Evolutionary conservation across 2,888 invertebrate species (phyloP).

Genomic region (Notocelia uddmanniana): DNA sequence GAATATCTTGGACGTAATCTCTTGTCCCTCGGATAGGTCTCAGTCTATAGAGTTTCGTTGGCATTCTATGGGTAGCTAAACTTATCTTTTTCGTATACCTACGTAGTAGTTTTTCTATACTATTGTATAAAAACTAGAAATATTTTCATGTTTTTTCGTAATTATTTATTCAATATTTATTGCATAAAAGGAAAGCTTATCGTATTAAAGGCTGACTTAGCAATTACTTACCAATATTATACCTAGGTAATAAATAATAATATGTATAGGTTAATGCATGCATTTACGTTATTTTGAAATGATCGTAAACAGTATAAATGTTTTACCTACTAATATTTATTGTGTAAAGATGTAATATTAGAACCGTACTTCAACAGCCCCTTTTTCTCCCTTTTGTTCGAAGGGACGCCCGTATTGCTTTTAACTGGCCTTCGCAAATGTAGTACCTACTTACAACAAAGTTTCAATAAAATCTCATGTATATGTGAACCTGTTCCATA

Average conservation of each 20-base stretch:
- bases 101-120: too few relatives aligned
- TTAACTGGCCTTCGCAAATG: background rate
- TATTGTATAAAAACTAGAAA: too few relatives aligned
- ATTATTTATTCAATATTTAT: too few relatives aligned
- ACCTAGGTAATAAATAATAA: background rate
- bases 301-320: background rate
- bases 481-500: too few relatives aligned
- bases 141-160: too few relatives aligned
- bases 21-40: background rate
- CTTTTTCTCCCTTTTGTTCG: background rate
- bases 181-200: too few relatives aligned
- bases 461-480: background rate
- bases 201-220: too few relatives aligned
- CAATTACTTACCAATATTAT: too few relatives aligned
- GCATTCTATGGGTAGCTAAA: too few relatives aligned
- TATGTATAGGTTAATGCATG: background rate
- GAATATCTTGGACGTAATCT: constrained; percentile 49
- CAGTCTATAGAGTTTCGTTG: too few relatives aligned
- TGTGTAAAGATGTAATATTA: constrained; percentile 16
- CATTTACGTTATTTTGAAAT: background rate
- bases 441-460: too few relatives aligned
- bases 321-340: constrained; percentile 12
- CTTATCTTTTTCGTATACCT: too few relatives aligned
- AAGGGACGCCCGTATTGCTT: background rate
- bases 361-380: background rate